A percentile compares a stretch with the other conserved stretches of the same genome.
phyloP scores from a whole-genome alignment of 2,888 invertebrate species.

The Lingula anatina region DNA sequence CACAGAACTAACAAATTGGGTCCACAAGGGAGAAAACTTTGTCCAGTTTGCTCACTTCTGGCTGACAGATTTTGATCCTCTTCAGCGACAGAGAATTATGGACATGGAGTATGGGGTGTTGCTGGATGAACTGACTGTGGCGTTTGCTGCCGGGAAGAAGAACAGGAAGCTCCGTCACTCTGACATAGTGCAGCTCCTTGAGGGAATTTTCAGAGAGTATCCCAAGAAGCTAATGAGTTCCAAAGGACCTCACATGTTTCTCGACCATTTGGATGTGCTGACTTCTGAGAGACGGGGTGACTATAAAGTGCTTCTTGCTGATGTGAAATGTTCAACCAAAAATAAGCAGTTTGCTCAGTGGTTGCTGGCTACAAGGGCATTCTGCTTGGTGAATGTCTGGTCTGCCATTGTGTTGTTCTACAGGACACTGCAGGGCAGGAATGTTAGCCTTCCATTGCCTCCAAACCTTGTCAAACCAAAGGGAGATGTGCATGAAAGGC shows the following conservation, averaged over 20 bases:
- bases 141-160: constrained; percentile 40
- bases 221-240: constrained; percentile 36
- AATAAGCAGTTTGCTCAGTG: constrained; percentile 47
- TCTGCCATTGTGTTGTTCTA: constrained; percentile 45
- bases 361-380: constrained; percentile 43
- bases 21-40: constrained; percentile 37
- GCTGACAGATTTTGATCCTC: constrained; percentile 41
- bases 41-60: constrained; percentile 50
- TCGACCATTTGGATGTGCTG: constrained; percentile 44
- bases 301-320: constrained; percentile 41
- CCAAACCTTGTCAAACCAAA: constrained; percentile 9
- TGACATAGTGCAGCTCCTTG: constrained; percentile 34
- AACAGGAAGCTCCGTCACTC: constrained; percentile 27
- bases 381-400: constrained; percentile 47
- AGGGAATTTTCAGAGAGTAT: constrained; percentile 46
- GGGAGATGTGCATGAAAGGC: constrained; percentile 17
- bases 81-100: constrained; percentile 41
- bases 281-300: constrained; percentile 32
- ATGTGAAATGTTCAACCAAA: constrained; percentile 44
- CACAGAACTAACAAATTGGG: constrained; percentile 31
- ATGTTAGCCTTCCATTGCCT: constrained; percentile 11
- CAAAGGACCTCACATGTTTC: constrained; percentile 37
- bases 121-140: constrained; percentile 39
- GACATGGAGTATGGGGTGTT: constrained; percentile 44
- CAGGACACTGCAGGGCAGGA: constrained; percentile 24